A percentile compares a stretch with the other conserved stretches of the same genome.
Conservation (phyloP, 1,140 invertebrate genomes). For the Saccostrea cuccullata region DNA sequence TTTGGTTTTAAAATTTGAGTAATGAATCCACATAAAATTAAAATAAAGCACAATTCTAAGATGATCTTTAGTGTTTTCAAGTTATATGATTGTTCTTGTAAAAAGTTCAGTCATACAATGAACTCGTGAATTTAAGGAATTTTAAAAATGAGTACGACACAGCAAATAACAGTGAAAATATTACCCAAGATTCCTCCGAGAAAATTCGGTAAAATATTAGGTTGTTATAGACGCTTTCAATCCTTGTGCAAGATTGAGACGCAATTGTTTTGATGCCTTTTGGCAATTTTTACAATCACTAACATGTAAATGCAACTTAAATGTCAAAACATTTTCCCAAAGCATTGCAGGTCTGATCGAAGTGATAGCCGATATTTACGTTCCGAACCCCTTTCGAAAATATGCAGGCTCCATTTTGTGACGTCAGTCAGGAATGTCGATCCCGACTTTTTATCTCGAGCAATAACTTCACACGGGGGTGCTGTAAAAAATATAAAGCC, state of each 20-base stretch:
- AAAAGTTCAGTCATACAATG: too few species aligned
- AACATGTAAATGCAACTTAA: neutral
- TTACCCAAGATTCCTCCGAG: constrained; percentile 6
- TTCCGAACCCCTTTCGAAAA: constrained; percentile 16
- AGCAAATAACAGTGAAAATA: neutral
- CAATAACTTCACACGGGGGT: too few species aligned
- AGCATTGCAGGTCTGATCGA: neutral
- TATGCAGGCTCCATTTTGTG: constrained; percentile 29
- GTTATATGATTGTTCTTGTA: too few species aligned
- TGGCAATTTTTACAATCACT: neutral
- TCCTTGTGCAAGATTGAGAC: neutral
- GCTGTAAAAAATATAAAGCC: too few species aligned
- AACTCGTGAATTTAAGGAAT: neutral
- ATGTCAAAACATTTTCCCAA: neutral
- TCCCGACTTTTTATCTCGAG: neutral
- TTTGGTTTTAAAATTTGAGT: too few species aligned
- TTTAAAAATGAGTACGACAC: neutral
- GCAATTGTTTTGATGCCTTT: neutral
- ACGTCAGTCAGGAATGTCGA: neutral
- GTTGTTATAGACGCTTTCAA: constrained; percentile 34
- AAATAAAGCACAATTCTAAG: too few species aligned
- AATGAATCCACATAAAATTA: too few species aligned
- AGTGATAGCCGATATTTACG: neutral
- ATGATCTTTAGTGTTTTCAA: too few species aligned
- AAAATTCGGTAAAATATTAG: neutral